Evolutionary conservation across 2,888 invertebrate species (phyloP), one percentile per base, ranked within the genome.

Genomic region (Iselma pallidipennis): DNA sequence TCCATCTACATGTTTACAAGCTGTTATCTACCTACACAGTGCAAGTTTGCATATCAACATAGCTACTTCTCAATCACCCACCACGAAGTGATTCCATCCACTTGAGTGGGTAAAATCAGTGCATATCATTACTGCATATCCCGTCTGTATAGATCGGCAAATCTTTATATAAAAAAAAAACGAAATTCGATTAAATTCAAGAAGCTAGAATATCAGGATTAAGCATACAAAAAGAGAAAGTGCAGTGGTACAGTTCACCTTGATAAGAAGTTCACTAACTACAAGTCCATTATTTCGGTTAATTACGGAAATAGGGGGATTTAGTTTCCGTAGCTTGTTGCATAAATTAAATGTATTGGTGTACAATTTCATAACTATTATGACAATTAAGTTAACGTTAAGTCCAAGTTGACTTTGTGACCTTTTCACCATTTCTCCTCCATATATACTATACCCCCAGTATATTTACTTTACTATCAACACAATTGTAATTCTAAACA

Each of bases 1-100:
- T 66, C 60, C 61, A 73, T 73, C 69, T 65, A 63, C 68, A 59
- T 73, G 73, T 73, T 73, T 73, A 73, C 71, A 71, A 71, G 68
- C 68, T 68, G 70, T 71, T 72, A 73, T 73, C 73, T 65, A 57
- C 68, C 66, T 68, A 68, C 70, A 65, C 65, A 66, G 59, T 57
- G 67, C 66, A 61, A 65, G 65, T 69, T 66, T 64, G 66, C 67
- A 61, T 67, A 66, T 68, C 64, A 67, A 69, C 23, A 31, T 51
- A 64, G 60, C 68, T 67, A 68, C 69, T 66, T 68, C 59, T 51
- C 61, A 52, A 57, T 60, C 67, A 64, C 63, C 65, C 53, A 55
- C 54, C 59, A 56, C 59, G 33, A 53, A 49, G 51, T 14, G 21
- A 49, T 49, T 5, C n/a, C 1, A 7, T 26, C 23, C 16, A 26